These are phyloP conservation scores for Morpho helenor DNA, from an alignment of 2,888 invertebrate genomes.

Conservation along the genomic window DNA sequence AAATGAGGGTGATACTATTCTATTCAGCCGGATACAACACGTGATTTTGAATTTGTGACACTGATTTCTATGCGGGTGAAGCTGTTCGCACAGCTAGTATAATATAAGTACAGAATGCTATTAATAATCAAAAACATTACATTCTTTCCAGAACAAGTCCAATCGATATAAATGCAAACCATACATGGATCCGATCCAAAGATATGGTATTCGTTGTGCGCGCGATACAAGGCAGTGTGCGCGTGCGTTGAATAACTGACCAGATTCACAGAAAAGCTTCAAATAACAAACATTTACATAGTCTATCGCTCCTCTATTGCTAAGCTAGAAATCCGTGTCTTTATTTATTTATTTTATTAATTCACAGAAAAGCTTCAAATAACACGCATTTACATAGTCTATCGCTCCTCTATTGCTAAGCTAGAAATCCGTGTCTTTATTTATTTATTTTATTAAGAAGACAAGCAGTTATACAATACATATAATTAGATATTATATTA, in stretches of 20 bases:
- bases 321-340: neutral
- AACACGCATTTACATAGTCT: conserved; percentile 33
- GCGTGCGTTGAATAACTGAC: conserved; percentile 58
- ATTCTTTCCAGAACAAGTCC: neutral
- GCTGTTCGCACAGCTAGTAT: neutral
- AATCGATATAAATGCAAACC: conserved; percentile 59
- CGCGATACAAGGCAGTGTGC: conserved; percentile 51
- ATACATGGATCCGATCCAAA: conserved; percentile 50
- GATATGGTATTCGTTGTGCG: conserved; percentile 54
- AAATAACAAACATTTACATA: conserved; percentile 36
- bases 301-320: neutral
- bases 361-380: conserved; percentile 43
- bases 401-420: neutral
- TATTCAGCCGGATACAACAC: too few species aligned
- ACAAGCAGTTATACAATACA: too few species aligned
- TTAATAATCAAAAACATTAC: neutral
- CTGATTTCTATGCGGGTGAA: too few species aligned
- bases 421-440: too few species aligned
- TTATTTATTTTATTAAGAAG: too few species aligned
- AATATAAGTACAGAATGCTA: neutral
- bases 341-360: too few species aligned
- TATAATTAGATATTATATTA: too few species aligned
- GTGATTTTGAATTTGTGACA: too few species aligned
- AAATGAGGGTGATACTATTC: too few species aligned
- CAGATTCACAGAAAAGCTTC: conserved; percentile 44